Percentiles rank a stretch among this genome's conserved stretches.
These are phyloP conservation scores for Danio rerio DNA, from an alignment of 2,113 vertebrate genomes.

Conservation along the genomic window GRCz12tu NC_133176.1:25328001-25328500, in stretches of 20 bases:
- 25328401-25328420: too few relatives aligned
- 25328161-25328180: slow-evolving; percentile 40
- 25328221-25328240: neutral
- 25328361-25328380: too few relatives aligned
- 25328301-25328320: too few relatives aligned
- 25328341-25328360: too few relatives aligned
- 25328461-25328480: too few relatives aligned
- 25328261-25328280: neutral
- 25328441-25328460: too few relatives aligned
- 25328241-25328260: neutral
- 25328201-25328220: neutral
- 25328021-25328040: slow-evolving; percentile 27
- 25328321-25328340: too few relatives aligned
- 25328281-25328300: too few relatives aligned
- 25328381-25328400: too few relatives aligned
- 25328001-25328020: slow-evolving; percentile 43
- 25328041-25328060: slow-evolving; percentile 9
- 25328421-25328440: too few relatives aligned
- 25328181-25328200: slow-evolving; percentile 33
- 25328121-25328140: slow-evolving; percentile 34
- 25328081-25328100: slow-evolving; percentile 33
- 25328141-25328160: slow-evolving; percentile 27
- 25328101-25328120: slow-evolving; percentile 34
- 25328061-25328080: slow-evolving; percentile 7
- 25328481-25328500: too few relatives aligned